Evolutionary conservation across 2,888 invertebrate species (phyloP).

Genomic region (Lithophane ornitopus): DNA sequence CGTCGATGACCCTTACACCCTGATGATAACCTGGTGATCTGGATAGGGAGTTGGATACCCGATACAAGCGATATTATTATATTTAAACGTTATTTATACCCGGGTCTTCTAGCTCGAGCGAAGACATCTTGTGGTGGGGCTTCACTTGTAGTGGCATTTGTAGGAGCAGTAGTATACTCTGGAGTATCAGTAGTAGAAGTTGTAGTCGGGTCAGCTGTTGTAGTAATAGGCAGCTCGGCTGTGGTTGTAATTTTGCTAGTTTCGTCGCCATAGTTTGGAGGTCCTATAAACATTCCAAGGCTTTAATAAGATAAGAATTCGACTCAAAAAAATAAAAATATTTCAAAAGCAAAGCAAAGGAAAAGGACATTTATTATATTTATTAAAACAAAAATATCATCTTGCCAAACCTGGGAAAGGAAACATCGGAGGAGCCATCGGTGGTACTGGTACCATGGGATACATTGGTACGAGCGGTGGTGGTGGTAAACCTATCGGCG

Average conservation of each 20-base stretch:
- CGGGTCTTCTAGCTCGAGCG: constrained; percentile 1
- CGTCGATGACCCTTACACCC: no score
- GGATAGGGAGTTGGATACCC: background rate
- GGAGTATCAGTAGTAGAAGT: background rate
- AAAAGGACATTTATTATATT: background rate
- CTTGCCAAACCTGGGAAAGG: constrained; percentile 71
- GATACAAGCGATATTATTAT: background rate
- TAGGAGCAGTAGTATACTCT: background rate
- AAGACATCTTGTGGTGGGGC: no score
- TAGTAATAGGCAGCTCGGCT: background rate
- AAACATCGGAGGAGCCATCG: constrained; percentile 56
- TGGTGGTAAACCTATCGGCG: constrained; percentile 83
- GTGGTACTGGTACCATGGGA: constrained; percentile 84
- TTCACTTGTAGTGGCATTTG: no score
- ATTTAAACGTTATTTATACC: constrained; percentile 28
- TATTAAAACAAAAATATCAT: background rate
- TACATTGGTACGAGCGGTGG: constrained; percentile 84
- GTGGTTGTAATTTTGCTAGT: background rate
- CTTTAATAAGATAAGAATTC: background rate
- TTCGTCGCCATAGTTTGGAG: constrained; percentile 14
- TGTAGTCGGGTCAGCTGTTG: background rate
- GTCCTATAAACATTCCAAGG: constrained; percentile 17
- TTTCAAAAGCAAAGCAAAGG: background rate
- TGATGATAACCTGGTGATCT: background rate
- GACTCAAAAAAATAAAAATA: background rate